Base-by-base conservation (phyloP, 1,140 invertebrate species). In the Sycophaga agraensis region DNA sequence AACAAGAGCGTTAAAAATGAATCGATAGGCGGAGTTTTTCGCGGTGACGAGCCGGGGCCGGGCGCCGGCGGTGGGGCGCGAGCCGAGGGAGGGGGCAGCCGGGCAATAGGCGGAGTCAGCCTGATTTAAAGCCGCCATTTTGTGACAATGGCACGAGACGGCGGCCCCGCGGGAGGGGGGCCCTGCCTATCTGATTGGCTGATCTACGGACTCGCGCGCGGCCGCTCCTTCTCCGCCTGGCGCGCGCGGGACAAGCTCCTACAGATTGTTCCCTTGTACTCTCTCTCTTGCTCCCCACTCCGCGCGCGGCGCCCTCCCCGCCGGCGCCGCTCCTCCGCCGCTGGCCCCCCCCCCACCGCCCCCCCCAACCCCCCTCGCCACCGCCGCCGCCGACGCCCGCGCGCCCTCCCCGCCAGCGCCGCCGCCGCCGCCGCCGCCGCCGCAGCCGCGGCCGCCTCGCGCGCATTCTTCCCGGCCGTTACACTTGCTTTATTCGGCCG, bases 1-100 rank as follows among this genome's bases (percentile, higher is more conserved):
- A 73, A 73, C 70, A 74, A 74, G 73, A 74, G 71, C 70, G 69
- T 69, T 78, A 80, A 80, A 81, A 81, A 80, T 78, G 74, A 81
- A 81, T 80, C 77, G 77, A 81, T 80, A 79, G 79, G 79, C 78
- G 79, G 78, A 81, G 79, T 81, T 79, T 81, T 81, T 81, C 77
- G 68, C 60, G 31, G 19, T 8, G 19, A 35, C 16, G 60, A 54
- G 54, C 64, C 61, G 48, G 63, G 68, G 63, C 58, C 21, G 17
- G 17, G 11, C n/a, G 42, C 9, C 12, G 31, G 21, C 19, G 21
- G 21, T 17, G 16, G 46, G 28, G 16, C 17, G 46, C 19, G 46
- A 19, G 26, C n/a, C n/a, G 62, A 57, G 53, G 65, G 60, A 55
- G 59, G 54, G 34, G 63, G 64, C 63, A 60, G 61, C 63, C 66